Base-by-base conservation (phyloP, 2,113 vertebrate species). In the Turnix velox region DNA sequence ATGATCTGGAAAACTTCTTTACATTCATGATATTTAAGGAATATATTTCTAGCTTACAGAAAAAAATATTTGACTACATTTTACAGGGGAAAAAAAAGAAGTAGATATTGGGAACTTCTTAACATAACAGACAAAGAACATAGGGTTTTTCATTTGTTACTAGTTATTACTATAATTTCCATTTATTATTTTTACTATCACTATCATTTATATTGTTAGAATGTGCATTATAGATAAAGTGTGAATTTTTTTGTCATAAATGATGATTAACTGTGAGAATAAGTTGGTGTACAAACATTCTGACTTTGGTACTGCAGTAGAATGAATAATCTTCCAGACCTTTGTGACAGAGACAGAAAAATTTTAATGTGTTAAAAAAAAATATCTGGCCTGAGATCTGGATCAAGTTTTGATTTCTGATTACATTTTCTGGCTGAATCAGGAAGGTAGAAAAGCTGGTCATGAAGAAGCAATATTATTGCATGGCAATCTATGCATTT, bases 401-500 rank as follows among this genome's bases (percentile, higher is more conserved):
- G 37, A 87, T 61, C 24, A 81, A 77, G 8, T 12, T 51, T n/a
- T 3, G 3, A 42, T 72, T 73, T 59, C 1, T 45, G 31, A 62
- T 28, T 75, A 35, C 4, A 8, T 55, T 69, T 49, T 1, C 14
- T 96, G 6, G 0, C 31, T 48, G 16, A 75, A 57, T 31, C 1
- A 5, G 20, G 30, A 67, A 63, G 18, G 31, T 3, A 54, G 46
- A 71, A 93, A 63, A 57, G 6, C 14, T 51, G 20, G 6, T 55
- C 2, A 30, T 33, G 33, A 33, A 73, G 27, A 61, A 84, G 65
- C n/a, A n/a, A n/a, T n/a, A n/a, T n/a, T n/a, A n/a, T n/a, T n/a
- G n/a, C n/a, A n/a, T n/a, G n/a, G n/a, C n/a, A 77, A 51, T 84
- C 4, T 20, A 24, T 0, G 0, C 25, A 0, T 40, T 16, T 14